These are phyloP conservation scores for Gobius niger DNA, from an alignment of 2,113 vertebrate genomes.

Conservation along the genomic window DNA sequence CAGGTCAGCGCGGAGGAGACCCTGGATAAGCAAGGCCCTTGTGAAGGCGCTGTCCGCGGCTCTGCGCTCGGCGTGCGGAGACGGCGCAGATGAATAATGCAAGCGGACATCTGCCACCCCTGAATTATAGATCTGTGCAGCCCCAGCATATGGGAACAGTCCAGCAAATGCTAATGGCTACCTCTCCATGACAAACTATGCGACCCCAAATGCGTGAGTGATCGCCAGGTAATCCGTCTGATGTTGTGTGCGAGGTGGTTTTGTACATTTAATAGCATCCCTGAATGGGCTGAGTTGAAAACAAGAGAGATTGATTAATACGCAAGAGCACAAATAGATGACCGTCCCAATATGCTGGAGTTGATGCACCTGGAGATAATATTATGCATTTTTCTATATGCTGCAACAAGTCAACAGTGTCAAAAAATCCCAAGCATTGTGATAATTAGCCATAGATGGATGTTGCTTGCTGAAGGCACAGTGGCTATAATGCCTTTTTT, in stretches of 20 bases:
- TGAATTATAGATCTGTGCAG: slow-evolving; percentile 82
- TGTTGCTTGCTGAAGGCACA: slow-evolving; percentile 20
- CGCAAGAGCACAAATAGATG: slow-evolving; percentile 14
- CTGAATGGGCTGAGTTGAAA: slow-evolving; percentile 2
- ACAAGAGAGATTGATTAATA: slow-evolving; percentile 5
- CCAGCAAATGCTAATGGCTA: slow-evolving; percentile 73
- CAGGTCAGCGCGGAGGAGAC: slow-evolving; percentile 57
- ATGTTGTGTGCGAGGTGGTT: slow-evolving; percentile 38
- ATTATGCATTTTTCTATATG: neutral
- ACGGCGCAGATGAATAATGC: slow-evolving; percentile 77
- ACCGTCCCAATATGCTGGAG: neutral
- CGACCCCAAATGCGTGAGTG: slow-evolving; percentile 62
- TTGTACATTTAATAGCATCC: slow-evolving; percentile 53
- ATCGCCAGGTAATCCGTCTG: slow-evolving; percentile 51
- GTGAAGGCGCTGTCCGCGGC: slow-evolving; percentile 57
- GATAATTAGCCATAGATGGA: slow-evolving; percentile 14
- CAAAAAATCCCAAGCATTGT: slow-evolving; percentile 8
- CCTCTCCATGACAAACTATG: slow-evolving; percentile 71
- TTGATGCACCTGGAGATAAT: slow-evolving; percentile 10
- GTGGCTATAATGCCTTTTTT: slow-evolving; percentile 30
- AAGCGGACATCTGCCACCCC: slow-evolving; percentile 79
- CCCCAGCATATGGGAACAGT: slow-evolving; percentile 76
- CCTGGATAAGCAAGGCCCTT: slow-evolving; percentile 59
- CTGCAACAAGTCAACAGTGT: neutral
- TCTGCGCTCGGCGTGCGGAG: slow-evolving; percentile 58